Conservation (phyloP, 2,888 invertebrate genomes). For the Gortyna flavago region DNA sequence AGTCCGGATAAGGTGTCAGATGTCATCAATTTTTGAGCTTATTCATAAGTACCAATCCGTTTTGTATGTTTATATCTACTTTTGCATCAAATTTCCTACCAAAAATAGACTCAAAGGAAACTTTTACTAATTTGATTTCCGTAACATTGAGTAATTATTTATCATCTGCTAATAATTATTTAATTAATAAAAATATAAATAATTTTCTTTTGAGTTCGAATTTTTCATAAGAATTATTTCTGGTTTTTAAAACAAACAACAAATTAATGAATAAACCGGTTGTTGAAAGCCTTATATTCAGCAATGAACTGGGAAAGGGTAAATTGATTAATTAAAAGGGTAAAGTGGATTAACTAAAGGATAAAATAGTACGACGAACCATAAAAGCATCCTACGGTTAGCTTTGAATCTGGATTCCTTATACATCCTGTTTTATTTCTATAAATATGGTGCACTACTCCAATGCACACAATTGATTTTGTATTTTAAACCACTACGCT, state of each 20-base stretch:
- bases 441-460: constrained; percentile 34
- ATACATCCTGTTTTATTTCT: constrained; percentile 36
- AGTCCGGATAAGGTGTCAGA: neutral
- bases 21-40: neutral
- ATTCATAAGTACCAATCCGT: neutral
- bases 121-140: neutral
- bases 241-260: constrained; percentile 11
- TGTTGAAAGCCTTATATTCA: neutral
- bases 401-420: constrained; percentile 26
- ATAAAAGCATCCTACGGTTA: constrained; percentile 3
- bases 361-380: constrained; percentile 2
- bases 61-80: neutral
- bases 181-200: neutral
- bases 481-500: neutral
- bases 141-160: constrained; percentile 25
- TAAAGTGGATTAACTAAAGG: constrained; percentile 18
- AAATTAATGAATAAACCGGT: neutral
- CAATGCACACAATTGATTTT: neutral
- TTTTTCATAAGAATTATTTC: constrained; percentile 5
- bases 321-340: neutral
- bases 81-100: neutral
- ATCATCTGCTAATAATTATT: constrained; percentile 5
- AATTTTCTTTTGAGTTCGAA: constrained; percentile 8
- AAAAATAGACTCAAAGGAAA: neutral
- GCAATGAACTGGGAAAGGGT: neutral